These are phyloP conservation scores for Edolisoma coerulescens DNA, from an alignment of 2,113 vertebrate species.

Conservation along the genomic window DNA sequence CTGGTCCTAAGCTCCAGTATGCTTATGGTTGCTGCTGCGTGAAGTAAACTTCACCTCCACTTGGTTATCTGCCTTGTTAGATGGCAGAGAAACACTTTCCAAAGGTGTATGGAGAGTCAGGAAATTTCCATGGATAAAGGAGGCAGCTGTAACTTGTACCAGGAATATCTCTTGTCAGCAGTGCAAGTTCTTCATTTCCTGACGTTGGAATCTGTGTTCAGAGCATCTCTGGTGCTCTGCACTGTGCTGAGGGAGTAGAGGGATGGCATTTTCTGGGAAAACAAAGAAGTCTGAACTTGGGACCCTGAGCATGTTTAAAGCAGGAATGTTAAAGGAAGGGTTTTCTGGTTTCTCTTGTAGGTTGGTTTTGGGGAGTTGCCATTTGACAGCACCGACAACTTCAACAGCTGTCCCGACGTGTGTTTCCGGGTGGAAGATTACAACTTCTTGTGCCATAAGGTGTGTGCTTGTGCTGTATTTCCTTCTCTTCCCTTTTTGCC, in stretches of 20 bases:
- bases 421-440: slow-evolving; percentile 88
- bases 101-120: background rate
- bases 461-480: slow-evolving; percentile 10
- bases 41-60: background rate
- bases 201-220: background rate
- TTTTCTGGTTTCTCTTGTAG: slow-evolving; percentile 58
- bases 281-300: background rate
- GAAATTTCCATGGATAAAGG: background rate
- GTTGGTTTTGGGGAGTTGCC: slow-evolving; percentile 93
- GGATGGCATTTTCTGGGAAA: background rate
- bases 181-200: background rate
- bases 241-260: background rate
- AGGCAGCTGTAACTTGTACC: background rate
- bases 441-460: slow-evolving; percentile 94
- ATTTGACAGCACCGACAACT: slow-evolving; percentile 84
- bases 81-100: background rate
- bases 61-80: background rate
- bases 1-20: background rate
- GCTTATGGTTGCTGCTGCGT: background rate
- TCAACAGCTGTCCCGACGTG: slow-evolving; percentile 87
- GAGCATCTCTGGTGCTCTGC: background rate
- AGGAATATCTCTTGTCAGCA: background rate
- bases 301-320: background rate
- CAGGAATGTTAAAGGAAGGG: background rate
- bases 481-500: background rate